Base-by-base conservation (phyloP, 2,797 vertebrate species). In the Poecilia wingei region DNA sequence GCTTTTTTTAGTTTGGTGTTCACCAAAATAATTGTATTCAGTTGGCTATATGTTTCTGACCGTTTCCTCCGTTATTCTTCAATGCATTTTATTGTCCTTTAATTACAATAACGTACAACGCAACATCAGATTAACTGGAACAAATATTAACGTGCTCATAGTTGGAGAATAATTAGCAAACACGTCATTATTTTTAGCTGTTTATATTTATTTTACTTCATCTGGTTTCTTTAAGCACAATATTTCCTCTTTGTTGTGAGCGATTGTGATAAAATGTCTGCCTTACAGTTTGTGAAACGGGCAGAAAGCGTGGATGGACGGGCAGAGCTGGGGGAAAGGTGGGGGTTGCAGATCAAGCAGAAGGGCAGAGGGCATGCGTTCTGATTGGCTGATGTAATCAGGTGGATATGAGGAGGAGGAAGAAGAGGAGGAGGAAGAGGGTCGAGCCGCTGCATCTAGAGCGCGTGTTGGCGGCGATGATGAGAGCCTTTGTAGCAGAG, bases 401-500 rank as follows among this genome's bases (percentile, higher is more conserved):
- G 79, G 69, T 79, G 86, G 79, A 72, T 64, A 16, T 41, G 70
- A 82, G 25, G 74, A 53, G 47, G 53, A 39, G 36, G 36, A 86
- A 72, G 86, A 78, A 72, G 69, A 36, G 36, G 74, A 75, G 79
- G 71, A 20, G 69, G 79, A 55, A 25, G 57, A 33, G 16, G 31
- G 53, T 12, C 51, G 68, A 69, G 47, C 59, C 45, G 59, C 46
- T 80, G 80, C 83, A 14, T 28, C 55, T 49, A 49, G 78, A 83
- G 85, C 83, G 83, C 41, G 4, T 87, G 70, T 36, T 47, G 43
- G 77, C 46, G 36, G 75, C 53, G 77, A 74, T 66, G 79, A 87
- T 79, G 82, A 74, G 82, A 81, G 82, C 77, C 83, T 90, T 86
- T 92, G 91, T 90, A 89, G 85, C 74, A 86, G 81, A 90, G 86